Evolutionary conservation across 2,797 vertebrate species (phyloP), one percentile per base, ranked within the genome.

Genomic region (Champsocephalus gunnari): DNA sequence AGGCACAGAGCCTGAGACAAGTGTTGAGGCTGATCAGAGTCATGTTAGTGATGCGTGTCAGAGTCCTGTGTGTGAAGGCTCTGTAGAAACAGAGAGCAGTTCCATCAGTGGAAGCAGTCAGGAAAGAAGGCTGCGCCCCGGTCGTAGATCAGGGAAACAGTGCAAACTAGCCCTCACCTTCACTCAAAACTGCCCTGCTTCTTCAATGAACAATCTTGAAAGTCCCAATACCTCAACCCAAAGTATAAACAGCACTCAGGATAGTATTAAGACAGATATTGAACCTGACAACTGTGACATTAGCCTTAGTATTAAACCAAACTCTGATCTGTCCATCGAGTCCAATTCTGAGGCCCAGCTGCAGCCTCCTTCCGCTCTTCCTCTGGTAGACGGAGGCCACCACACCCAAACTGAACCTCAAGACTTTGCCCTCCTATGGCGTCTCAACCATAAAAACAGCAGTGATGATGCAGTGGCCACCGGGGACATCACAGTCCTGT

Each of bases 381-480:
- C 54, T 51, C 14, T 19, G 34, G 21, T 34, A 47, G 83, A 77
- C 38, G 17, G 66, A 50, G 73, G 7, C 65, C 64, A 65, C 61
- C 81, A 79, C 85, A 79, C 16, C 11, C 98, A 99, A 86, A 98
- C 98, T 2, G 95, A 97, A 76, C 94, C 98, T 43, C 95, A 95
- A 70, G 97, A 98, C 87, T 98, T 99, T 88, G 96, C 96, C 71
- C 79, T 97, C 0, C 88, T 98, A 34, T 99, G 98, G 98, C 96
- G 96, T 79, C 86, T 99, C 59, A 96, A 96, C 90, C 93, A 62
- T 41, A 94, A 88, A 9, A 54, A 76, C 19, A 14, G 9, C 19
- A n/a, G 59, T 0, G 41, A 63, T 12, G 68, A 66, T 0, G 5
- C 47, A 6, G 17, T 12, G 0, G 34, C 64, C 41, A 2, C 70